These are phyloP conservation scores for Glaucidium brasilianum DNA, from an alignment of 2,113 vertebrate species.

Conservation along the genomic window DNA sequence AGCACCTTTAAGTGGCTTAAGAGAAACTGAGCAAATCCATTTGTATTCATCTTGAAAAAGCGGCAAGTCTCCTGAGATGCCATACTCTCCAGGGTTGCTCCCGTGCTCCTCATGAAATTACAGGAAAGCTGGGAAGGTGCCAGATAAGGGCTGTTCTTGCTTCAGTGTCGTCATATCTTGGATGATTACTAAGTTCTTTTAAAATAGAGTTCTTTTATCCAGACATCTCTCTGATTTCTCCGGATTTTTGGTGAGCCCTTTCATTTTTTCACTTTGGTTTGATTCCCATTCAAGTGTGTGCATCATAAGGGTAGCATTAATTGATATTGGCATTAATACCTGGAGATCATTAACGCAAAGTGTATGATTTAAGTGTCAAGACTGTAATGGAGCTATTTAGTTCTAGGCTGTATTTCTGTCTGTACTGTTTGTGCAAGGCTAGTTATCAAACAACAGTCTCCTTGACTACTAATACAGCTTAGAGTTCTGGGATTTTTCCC, in stretches of 20 bases:
- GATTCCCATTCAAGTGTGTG: background rate
- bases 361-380: background rate
- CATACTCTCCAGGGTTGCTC: background rate
- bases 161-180: background rate
- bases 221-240: background rate
- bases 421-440: background rate
- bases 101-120: background rate
- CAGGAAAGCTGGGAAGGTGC: background rate
- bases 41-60: background rate
- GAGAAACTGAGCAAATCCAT: background rate
- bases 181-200: background rate
- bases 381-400: background rate
- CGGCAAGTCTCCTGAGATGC: background rate
- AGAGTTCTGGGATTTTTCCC: background rate
- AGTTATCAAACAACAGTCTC: background rate
- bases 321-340: background rate
- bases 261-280: background rate
- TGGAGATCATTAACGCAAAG: background rate
- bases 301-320: background rate
- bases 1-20: background rate
- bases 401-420: background rate
- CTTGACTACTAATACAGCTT: background rate
- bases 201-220: background rate
- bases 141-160: background rate
- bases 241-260: background rate